Conservation (phyloP, 2,888 invertebrate species). For the Erebia epiphron region DNA sequence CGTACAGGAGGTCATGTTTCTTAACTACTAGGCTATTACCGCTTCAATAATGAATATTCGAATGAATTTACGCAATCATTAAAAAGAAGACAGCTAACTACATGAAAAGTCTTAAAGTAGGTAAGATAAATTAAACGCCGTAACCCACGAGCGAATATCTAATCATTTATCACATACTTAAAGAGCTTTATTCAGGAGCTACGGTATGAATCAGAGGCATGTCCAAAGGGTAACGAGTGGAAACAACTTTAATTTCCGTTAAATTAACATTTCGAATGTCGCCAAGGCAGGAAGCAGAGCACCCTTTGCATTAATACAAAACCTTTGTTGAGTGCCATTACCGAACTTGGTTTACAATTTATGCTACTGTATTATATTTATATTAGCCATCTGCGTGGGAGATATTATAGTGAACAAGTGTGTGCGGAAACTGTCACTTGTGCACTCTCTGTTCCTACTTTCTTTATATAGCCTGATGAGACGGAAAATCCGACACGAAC, state of each 20-base stretch:
- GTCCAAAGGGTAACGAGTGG: constrained; percentile 73
- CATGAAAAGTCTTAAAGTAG: background rate
- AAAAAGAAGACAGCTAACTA: background rate
- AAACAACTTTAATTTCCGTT: constrained; percentile 82
- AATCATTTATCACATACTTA: constrained; percentile 30
- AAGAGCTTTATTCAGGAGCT: constrained; percentile 28
- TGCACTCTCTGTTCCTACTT: too few species aligned
- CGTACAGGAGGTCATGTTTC: too few species aligned
- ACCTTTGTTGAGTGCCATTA: constrained; percentile 48
- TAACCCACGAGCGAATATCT: constrained; percentile 6
- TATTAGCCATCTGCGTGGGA: too few species aligned
- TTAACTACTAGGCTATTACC: too few species aligned
- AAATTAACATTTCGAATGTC: constrained; percentile 77
- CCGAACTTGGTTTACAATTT: constrained; percentile 40
- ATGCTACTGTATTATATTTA: constrained; percentile 30
- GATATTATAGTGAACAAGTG: too few species aligned
- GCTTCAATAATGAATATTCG: too few species aligned
- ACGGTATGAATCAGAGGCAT: constrained; percentile 54
- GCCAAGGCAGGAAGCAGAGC: constrained; percentile 63
- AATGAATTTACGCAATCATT: background rate
- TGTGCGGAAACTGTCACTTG: too few species aligned
- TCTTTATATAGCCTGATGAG: too few species aligned
- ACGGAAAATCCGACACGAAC: too few species aligned
- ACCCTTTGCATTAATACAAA: constrained; percentile 63
- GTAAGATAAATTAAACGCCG: background rate